Conservation (phyloP, 2,888 invertebrate genomes). For the Cyaniris semiargus region DNA sequence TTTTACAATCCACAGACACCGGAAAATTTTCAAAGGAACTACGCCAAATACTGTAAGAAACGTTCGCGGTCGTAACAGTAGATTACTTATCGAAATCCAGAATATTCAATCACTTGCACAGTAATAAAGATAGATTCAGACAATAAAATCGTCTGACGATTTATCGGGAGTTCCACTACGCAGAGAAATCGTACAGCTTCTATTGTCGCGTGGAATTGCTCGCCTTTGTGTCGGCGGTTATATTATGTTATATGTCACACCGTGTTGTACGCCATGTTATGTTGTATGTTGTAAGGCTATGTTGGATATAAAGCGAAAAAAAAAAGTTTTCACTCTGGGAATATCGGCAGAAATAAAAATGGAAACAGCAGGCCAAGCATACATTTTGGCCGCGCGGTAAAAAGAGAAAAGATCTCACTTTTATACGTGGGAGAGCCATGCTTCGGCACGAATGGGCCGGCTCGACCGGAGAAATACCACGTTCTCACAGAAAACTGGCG, state of each 20-base stretch:
- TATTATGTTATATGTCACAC: not conserved
- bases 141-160: not conserved
- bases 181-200: not conserved
- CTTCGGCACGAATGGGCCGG: too few relatives aligned
- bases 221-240: not conserved
- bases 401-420: too few relatives aligned
- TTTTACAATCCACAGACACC: too few relatives aligned
- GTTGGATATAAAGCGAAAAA: too few relatives aligned
- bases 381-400: too few relatives aligned
- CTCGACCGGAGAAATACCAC: too few relatives aligned
- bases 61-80: not conserved
- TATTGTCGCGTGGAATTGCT: not conserved
- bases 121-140: conserved; percentile 21
- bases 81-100: not conserved
- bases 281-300: too few relatives aligned
- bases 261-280: not conserved
- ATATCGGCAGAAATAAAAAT: too few relatives aligned
- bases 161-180: not conserved
- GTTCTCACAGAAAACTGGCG: too few relatives aligned
- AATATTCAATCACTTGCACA: conserved; percentile 2
- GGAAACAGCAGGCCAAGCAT: too few relatives aligned
- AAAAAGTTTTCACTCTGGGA: not conserved
- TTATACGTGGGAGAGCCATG: too few relatives aligned
- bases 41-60: not conserved
- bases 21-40: not conserved